Evolutionary conservation across 2,113 vertebrate genomes (phyloP).

Genomic region (Pionites leucogaster): DNA sequence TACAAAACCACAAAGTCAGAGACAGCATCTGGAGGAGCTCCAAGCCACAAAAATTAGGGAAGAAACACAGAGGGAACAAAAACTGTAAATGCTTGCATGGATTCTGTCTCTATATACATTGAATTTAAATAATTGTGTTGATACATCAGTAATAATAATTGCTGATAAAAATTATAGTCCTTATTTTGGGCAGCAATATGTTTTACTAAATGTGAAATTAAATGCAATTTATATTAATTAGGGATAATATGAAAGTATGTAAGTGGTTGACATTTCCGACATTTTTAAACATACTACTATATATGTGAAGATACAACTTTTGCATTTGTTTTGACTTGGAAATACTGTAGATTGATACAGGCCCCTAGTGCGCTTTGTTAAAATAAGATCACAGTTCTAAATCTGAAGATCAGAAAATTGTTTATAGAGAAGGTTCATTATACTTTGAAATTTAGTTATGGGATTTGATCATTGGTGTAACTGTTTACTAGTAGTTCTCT

Average conservation of each 20-base stretch:
- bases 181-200: constrained; percentile 71
- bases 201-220: constrained; percentile 74
- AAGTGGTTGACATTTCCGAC: constrained; percentile 66
- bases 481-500: constrained; percentile 36
- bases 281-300: constrained; percentile 59
- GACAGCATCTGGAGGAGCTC: constrained; percentile 80
- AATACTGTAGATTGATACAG: constrained; percentile 8
- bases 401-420: not conserved
- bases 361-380: not conserved
- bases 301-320: constrained; percentile 49
- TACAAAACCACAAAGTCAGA: constrained; percentile 84
- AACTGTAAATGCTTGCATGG: constrained; percentile 48
- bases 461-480: constrained; percentile 7
- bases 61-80: constrained; percentile 70
- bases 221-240: constrained; percentile 71
- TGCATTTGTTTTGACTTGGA: constrained; percentile 48
- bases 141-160: constrained; percentile 72
- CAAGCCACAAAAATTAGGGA: constrained; percentile 90
- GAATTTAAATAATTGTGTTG: constrained; percentile 75
- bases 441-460: constrained; percentile 21
- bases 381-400: constrained; percentile 5
- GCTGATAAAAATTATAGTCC: constrained; percentile 71
- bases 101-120: constrained; percentile 67
- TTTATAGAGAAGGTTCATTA: constrained; percentile 5
- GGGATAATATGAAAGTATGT: constrained; percentile 63